Base-by-base conservation (phyloP, 1,140 invertebrate species). In the Drosophila santomea region DNA sequence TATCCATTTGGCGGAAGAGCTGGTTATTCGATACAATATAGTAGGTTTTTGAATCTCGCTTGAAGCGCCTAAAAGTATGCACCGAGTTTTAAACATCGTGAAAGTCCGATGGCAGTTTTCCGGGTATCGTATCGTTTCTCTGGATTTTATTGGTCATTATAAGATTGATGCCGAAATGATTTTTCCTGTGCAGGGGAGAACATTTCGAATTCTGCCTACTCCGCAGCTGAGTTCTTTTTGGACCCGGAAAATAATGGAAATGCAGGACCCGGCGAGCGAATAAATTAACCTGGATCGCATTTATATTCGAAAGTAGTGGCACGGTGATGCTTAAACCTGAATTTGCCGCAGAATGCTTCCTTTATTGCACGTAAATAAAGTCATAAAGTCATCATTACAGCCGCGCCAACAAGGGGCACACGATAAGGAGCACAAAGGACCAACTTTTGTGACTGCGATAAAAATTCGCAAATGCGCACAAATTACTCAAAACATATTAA, bases 351-450 rank as follows among this genome's bases (percentile, higher is more conserved):
- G 77, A 82, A 82, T 81, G 74, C 68, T 81, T 59, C 55, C 80
- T 88, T 88, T 88, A 88, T 83, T 88, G 84, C 84, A 89, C 83
- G 79, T 83, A 89, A 83, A 88, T 88, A 89, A 83, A 89, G 83
- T 80, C 79, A 88, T 88, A 88, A 88, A 88, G 84, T 88, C 84
- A 88, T 88, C 83, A 86, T 86, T 86, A 88, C 83, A 86, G 55
- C 74, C 50, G 61, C 57, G 83, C 66, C 64, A 81, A 81, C 74
- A 80, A 74, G 61, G 12, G 25, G 36, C n/a, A 28, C 44, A 15
- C 28, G 38, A 25, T 23, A 20, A 17, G 57, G n/a, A 38, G 50
- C 58, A 73, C 73, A 85, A 78, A 80, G 57, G 83, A 83, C 75
- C 60, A 89, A 86, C 75, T 86, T 86, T 89, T 88, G 83, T 77